A percentile compares a stretch with the other conserved stretches of the same genome.
phyloP scores from a whole-genome alignment of 2,797 vertebrate genomes.

The Tinamus major region DNA sequence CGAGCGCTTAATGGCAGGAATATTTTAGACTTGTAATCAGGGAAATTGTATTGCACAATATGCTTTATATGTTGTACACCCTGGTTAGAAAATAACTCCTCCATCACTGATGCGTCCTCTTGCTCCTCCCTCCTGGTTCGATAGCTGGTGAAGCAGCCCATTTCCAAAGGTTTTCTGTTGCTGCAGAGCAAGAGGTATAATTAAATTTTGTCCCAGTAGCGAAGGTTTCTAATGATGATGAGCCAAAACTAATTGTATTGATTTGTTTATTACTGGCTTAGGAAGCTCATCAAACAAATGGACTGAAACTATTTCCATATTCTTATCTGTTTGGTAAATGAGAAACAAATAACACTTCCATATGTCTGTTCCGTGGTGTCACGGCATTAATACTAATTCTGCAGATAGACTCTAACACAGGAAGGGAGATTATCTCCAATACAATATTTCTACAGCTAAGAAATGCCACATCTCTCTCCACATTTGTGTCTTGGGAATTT shows the following conservation, averaged over 20 bases:
- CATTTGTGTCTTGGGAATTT: background rate
- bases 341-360: slow-evolving; percentile 81
- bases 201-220: slow-evolving; percentile 79
- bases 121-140: slow-evolving; percentile 62
- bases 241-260: slow-evolving; percentile 86
- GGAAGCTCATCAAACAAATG: slow-evolving; percentile 86
- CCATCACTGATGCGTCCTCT: slow-evolving; percentile 51
- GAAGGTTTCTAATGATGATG: slow-evolving; percentile 82
- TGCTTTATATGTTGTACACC: slow-evolving; percentile 70
- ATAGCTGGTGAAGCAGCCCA: slow-evolving; percentile 63
- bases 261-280: slow-evolving; percentile 85
- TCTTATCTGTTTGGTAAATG: slow-evolving; percentile 83
- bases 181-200: slow-evolving; percentile 76
- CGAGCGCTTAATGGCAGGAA: slow-evolving; percentile 69
- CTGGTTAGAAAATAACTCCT: slow-evolving; percentile 70
- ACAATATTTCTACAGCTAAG: background rate
- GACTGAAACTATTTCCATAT: slow-evolving; percentile 85
- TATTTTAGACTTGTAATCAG: slow-evolving; percentile 72
- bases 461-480: background rate
- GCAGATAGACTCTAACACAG: slow-evolving; percentile 21
- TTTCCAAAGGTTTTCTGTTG: slow-evolving; percentile 70
- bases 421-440: background rate
- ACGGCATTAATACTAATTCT: slow-evolving; percentile 70
- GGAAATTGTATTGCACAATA: slow-evolving; percentile 73
- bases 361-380: slow-evolving; percentile 74